Base-by-base conservation (phyloP, 1,140 invertebrate species). In the Globodera ellingtonae region DNA sequence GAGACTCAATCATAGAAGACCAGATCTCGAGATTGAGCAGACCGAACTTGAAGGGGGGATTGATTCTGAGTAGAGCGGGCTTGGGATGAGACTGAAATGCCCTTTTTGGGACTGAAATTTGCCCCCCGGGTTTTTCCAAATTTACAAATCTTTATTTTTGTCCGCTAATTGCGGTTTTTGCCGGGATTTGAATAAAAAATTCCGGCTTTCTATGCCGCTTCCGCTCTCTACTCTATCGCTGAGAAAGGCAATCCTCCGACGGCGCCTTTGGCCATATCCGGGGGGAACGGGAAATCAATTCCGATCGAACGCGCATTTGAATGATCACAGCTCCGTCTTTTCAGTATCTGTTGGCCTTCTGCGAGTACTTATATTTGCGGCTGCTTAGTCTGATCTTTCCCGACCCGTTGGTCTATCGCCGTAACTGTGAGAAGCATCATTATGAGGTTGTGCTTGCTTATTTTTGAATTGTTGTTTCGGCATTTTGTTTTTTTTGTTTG, bases 281-380 rank as follows among this genome's bases (percentile, higher is more conserved):
- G 35, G 35, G 35, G 35, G 35, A 0, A 35, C 35, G 35, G 35
- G 35, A 35, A 35, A 35, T 18, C 44, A 71, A 71, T 18, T n/a
- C n/a, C 48, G n/a, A n/a, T 74, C n/a, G 21, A 75, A 75, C 52
- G n/a, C 48, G 15, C 44, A n/a, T 75, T 75, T 75, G n/a, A 50
- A 9, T 75, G 18, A 72, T 35, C 2, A 35, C 35, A 56, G 15
- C 65, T 47, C 65, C 35, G 44, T 24, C 44, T 79, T 66, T 83
- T 85, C 71, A 85, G 84, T 85, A 87, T 79, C 75, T 86, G 66
- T 24, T 87, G 46, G 81, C 85, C 6, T 86, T 85, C 75, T 62
- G 77, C 48, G 67, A 72, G 21, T 85, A 85, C 50, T 35, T 86
- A 1, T 85, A 85, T 52, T 59, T 85, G 9, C 85, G 84, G 18